Base-by-base conservation (phyloP, 2,888 invertebrate species). In the Drosophila siamana region DNA sequence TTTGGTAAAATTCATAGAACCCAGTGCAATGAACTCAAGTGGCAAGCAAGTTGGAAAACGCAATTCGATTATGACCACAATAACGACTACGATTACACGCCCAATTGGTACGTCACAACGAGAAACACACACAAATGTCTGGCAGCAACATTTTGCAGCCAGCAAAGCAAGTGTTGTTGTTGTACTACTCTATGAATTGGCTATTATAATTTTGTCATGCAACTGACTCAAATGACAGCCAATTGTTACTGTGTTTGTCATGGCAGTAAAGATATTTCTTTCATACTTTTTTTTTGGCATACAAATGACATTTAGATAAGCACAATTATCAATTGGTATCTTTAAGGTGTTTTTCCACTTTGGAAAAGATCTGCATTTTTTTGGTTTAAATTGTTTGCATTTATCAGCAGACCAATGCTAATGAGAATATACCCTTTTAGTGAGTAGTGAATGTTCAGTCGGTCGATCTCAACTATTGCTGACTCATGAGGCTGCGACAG, bases 11-110 rank as follows among this genome's bases (percentile, higher is more conserved):
- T 44, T 61, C 28, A 24, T 78, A 80, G 81, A 84, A 76, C 38
- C 19, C 36, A 24, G 85, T 51, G 71, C 82, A 81, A 51, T 81
- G 85, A 84, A 81, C 80, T 51, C 50, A 11, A 28, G 13, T 47
- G 38, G 44, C 56, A 57, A 47, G 44, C 56, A 57, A 47, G 62
- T 67, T 55, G 59, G 61, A 65, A 72, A 81, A 66, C 73, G 74
- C 63, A 72, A 73, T 69, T 67, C 60, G 75, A 56, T 70, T 73
- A 78, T 65, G 60, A 50, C 67, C 68, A 57, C 63, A 74, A 54
- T 38, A 46, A 57, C 43, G 48, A 47, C 61, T 59, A 24, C 61
- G 57, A 76, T 81, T 79, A 74, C 68, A 71, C 55, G 73, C 65
- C 55, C 69, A 44, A 48, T 56, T 67, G 46, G 36, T 70, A 74